Evolutionary conservation across 2,113 vertebrate genomes (phyloP), one percentile per base, ranked within the genome.

Genomic region (Madoqua kirkii): DNA sequence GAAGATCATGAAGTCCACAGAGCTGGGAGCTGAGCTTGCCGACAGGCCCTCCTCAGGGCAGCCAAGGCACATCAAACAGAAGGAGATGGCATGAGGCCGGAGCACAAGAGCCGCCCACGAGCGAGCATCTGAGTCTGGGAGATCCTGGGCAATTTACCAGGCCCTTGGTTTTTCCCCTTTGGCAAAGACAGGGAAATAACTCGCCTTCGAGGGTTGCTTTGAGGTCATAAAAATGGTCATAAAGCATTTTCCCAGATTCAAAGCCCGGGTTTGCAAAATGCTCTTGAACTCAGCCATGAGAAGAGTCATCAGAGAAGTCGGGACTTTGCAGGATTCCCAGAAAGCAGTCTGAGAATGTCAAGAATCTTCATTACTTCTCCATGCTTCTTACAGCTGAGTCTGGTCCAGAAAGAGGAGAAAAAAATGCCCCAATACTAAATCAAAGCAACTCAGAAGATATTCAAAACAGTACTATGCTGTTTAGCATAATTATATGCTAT

Each of bases 161-260:
- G 88, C 79, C 82, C 82, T 96, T 95, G 96, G 94, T 96, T 98
- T 96, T 93, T 50, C 95, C 94, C 87, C 59, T 96, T 97, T 98
- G 97, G 97, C 97, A 97, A 96, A 82, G 87, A 93, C 23, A 88
- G 87, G 84, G 87, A 97, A 97, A 97, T 97, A 95, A 96, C 96
- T 97, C 82, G 97, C 96, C 81, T 96, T 84, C 45, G 91, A 52
- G 95, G 83, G 94, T 96, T 98, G 96, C 96, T 96, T 54, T 96
- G 98, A 98, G 96, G 95, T 98, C 96, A 97, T 97, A 98, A 98
- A 98, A 98, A 71, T n/a, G 94, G 95, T 91, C 97, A 98, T 98
- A 98, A 98, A 98, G 97, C 96, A 96, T 97, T 98, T 97, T 98
- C 98, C 97, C 97, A 98, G 98, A 98, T 98, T 97, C 95, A 92